Percentiles rank a stretch among this genome's conserved stretches.
phyloP scores from a whole-genome alignment of 2,888 invertebrate genomes.

The Melanostoma mellinum region DNA sequence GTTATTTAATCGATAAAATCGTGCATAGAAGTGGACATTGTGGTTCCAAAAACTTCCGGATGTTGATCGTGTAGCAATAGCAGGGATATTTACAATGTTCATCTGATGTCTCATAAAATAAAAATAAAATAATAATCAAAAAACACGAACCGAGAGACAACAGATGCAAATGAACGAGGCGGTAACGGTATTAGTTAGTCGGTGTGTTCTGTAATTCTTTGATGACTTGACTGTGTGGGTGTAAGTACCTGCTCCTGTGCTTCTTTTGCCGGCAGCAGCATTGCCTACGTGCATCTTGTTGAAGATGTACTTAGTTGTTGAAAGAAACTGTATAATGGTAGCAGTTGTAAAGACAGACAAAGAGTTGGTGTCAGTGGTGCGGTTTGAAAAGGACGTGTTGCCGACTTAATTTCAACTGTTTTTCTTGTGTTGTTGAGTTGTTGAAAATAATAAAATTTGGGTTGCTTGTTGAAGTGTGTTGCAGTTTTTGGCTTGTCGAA shows the following conservation, averaged over 20 bases:
- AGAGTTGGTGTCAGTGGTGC: too few species aligned
- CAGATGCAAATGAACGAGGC: slow-evolving; percentile 57
- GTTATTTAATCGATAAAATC: slow-evolving; percentile 53
- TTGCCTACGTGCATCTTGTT: too few species aligned
- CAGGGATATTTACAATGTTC: slow-evolving; percentile 68
- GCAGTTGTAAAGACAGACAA: too few species aligned
- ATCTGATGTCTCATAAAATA: slow-evolving; percentile 37
- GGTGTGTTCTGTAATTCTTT: slow-evolving; percentile 37
- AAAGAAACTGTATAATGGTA: too few species aligned
- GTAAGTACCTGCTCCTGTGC: slow-evolving; percentile 75
- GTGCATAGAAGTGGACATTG: slow-evolving; percentile 47
- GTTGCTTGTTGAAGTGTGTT: too few species aligned
- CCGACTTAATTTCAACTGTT: too few species aligned
- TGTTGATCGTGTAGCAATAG: slow-evolving; percentile 43
- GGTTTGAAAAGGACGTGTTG: too few species aligned
- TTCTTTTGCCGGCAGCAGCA: slow-evolving; percentile 55
- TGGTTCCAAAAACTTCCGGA: slow-evolving; percentile 36
- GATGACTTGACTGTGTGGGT: slow-evolving; percentile 34
- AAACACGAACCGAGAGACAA: slow-evolving; percentile 37
- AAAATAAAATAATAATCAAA: too few species aligned
- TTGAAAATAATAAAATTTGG: too few species aligned
- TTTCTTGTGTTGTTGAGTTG: too few species aligned
- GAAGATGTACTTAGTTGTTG: too few species aligned
- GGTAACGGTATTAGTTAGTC: slow-evolving; percentile 56
- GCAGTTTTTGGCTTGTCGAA: too few species aligned